Conservation (phyloP, 1,140 invertebrate genomes). For the Odontomachus brunneus region DNA sequence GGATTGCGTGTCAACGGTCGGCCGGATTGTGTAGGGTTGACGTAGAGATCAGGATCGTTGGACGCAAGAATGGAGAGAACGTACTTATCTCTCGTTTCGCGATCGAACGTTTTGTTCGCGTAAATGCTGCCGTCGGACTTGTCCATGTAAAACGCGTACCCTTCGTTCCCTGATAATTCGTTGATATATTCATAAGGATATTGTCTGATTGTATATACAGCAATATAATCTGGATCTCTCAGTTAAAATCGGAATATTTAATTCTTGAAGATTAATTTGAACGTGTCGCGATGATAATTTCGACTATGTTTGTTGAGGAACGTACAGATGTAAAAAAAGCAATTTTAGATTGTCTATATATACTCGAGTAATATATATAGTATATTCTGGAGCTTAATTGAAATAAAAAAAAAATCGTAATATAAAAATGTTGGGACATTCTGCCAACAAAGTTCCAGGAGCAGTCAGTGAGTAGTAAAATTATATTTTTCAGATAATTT, state of each 20-base stretch:
- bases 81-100: conserved; percentile 90
- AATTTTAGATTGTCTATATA: no score
- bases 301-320: no score
- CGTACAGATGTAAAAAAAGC: no score
- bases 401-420: no score
- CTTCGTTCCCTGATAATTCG: conserved; percentile 90
- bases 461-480: no score
- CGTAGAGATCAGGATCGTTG: conserved; percentile 92
- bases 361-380: no score
- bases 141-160: conserved; percentile 91
- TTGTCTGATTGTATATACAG: neutral
- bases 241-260: no score
- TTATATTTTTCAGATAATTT: no score
- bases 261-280: neutral
- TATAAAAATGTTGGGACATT: no score
- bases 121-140: conserved; percentile 92
- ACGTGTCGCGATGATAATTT: neutral
- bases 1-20: conserved; percentile 69
- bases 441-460: no score
- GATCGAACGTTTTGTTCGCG: conserved; percentile 92
- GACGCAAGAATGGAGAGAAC: conserved; percentile 92
- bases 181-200: neutral
- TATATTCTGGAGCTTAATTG: neutral
- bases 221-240: no score
- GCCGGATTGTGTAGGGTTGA: conserved; percentile 76